Evolutionary conservation across 2,797 vertebrate species (phyloP), one percentile per base, ranked within the genome.

Genomic region (Phrynocephalus forsythii): DNA sequence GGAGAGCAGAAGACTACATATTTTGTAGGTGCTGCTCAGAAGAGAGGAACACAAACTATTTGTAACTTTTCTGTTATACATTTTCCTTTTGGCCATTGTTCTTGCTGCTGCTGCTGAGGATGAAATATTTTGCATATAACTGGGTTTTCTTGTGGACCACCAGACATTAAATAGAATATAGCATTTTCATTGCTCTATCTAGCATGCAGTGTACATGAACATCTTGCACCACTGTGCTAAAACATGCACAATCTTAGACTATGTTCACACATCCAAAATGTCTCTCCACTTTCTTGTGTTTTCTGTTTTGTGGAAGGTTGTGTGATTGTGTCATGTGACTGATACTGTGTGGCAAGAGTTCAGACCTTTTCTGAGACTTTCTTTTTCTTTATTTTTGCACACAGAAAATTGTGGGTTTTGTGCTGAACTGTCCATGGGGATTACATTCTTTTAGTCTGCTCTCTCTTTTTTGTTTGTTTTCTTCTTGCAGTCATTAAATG

Each of bases 321-420:
- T 44, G 38, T 44, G 38, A 44, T 44, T 44, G 38, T 44, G 38
- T 44, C 38, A 44, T 44, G 4, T 44, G 38, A 44, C 38, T 44
- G 38, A 44, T 44, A 3, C 38, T 44, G 4, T 44, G 38, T 44
- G 38, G 38, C 38, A 44, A 44, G 38, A 44, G 38, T 44, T 44
- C 38, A 44, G 38, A 44, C 38, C 38, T 44, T 44, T 44, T 44
- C 38, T 44, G 38, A 44, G 38, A 44, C 38, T 44, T 44, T 44
- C 83, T 68, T 63, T 20, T 87, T 75, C 69, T 75, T 56, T 76
- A 73, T 72, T 71, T 78, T 28, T 78, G 71, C 78, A 66, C 66
- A 86, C 44, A 48, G 77, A 73, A 76, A 76, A 90, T 52, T 84
- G 24, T 60, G 78, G 75, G 56, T 86, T 86, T 73, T 79, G 38